Base-by-base conservation (phyloP, 2,888 invertebrate species). In the Andrena marginata region DNA sequence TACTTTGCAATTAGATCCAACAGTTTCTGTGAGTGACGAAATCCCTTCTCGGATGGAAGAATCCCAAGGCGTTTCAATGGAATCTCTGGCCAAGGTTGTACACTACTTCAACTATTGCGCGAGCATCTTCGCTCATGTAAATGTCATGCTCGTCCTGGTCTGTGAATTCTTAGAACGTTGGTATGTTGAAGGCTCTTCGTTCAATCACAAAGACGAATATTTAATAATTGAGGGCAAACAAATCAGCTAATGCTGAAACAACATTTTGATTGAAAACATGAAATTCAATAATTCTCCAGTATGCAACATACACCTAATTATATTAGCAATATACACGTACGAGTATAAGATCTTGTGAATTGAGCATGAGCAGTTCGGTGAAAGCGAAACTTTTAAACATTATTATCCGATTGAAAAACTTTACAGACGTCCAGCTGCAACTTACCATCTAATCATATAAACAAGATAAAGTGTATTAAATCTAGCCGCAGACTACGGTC, bases 81-180 rank as follows among this genome's bases (percentile, higher is more conserved):
- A 59, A 48, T 59, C 81, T 81, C 73, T 82, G 54, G 33, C 6
- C 16, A 8, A 31, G 72, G 35, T 42, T 83, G 67, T 74, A 80
- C 72, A 20, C 33, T 48, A 64, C 72, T 74, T 77, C 71, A 81
- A 23, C 54, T 77, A 85, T 75, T 65, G 68, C 77, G 33, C 54
- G 68, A 49, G 74, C 74, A 81, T 81, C 67, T 77, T 74, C 67
- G 64, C 64, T 35, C 71, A 72, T 75, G 62, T 64, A 75, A 84
- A 72, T 77, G 71, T 75, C 77, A 84, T 80, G 26, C 54, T 51
- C 54, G 77, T 70, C 63, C 60, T 56, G 75, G 62, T 84, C 71
- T 81, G 69, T 69, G 80, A 77, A 84, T 81, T 85, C 63, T 54
- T 70, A 35, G 62, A 75, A 84, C 59, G 78, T 78, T n/a, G 56